Base-by-base conservation (phyloP, 2,797 vertebrate species). In the Danionella dracula region DNA sequence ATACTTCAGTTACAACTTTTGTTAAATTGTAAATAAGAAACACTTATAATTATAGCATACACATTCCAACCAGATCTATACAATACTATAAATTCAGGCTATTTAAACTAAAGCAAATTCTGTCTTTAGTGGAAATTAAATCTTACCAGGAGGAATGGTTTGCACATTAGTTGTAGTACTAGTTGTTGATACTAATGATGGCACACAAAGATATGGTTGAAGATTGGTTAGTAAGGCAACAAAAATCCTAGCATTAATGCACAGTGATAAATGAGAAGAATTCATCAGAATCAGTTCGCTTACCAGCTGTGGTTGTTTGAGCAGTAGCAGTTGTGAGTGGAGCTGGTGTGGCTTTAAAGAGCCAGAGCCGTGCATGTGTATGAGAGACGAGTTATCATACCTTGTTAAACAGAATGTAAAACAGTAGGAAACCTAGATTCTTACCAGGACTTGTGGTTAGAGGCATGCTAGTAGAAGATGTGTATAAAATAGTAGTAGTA, bases 401-500 rank as follows among this genome's bases (percentile, higher is more conserved):
- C 34, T 38, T 20, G 44, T 29, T 62, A 38, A 46, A 61, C 37
- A 49, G 23, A 50, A 53, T 32, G 54, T 61, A 67, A 41, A 20
- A 31, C 15, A 13, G 34, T 42, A 50, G 17, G 50, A 54, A 64
- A 12, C 4, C 16, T 61, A 54, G 19, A 65, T 35, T 64, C 76
- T 78, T 49, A 57, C 35, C 74, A 64, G 42, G 60, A 71, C 65
- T 38, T 76, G 81, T 53, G 72, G 80, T 81, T 84, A 85, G 69
- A 80, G 75, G 56, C 74, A 79, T 81, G 83, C 76, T 84, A 83
- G 71, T 66, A 70, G 79, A 60, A 17, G 71, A 64, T 68, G 68
- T 72, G 76, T 70, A 21, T 60, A 50, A 68, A 37, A 68, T 32
- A 46, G 71, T 75, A 49, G 68, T 61, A 62, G 66, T 71, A 46